Evolutionary conservation across 2,113 vertebrate species (phyloP), one percentile per base, ranked within the genome.

Genomic region (Carlito syrichta): DNA sequence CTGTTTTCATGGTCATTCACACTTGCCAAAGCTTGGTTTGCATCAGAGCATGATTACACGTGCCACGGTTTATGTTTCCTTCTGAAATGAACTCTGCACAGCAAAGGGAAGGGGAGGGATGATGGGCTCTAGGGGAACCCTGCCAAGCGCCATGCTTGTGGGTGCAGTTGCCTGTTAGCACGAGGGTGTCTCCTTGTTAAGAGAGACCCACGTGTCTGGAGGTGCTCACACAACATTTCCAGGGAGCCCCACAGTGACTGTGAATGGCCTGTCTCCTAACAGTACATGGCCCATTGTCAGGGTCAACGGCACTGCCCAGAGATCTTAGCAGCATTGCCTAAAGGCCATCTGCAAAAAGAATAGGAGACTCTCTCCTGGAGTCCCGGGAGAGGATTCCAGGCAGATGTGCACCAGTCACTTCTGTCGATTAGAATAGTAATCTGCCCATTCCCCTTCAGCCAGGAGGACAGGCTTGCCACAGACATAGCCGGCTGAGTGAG

Each of bases 151-250:
- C 50, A 38, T 16, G 38, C 60, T 43, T n/a, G 11, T 3, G 27
- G 45, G n/a, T 3, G 5, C n/a, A 85, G 76, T 16, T 22, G 16
- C 85, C 16, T 22, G 45, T 22, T 32, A 71, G 6, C 38, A 60
- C 4, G 3, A 35, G 19, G 12, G 14, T 27, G 69, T 58, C 38
- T 58, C 62, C 54, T 40, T 50, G 14, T 11, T 84, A 58, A 84
- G 43, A 52, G 4, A 22, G 22, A 76, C n/a, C 35, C 63, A 66
- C 63, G 35, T 17, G 32, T 0, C 32, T 25, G 20, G 56, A 16
- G 40, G 38, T 43, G 32, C 69, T n/a, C 66, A 14, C 0, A 7
- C 38, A 7, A 8, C 0, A 0, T 38, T 62, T 78, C 69, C 32
- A 81, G 35, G 43, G 11, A 62, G 45, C 14, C 27, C 9, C 20